A percentile compares a stretch with the other conserved stretches of the same genome.
These are phyloP conservation scores for Pristionchus japonicus DNA, from an alignment of 2,888 invertebrate species.

Conservation along the genomic window DNA sequence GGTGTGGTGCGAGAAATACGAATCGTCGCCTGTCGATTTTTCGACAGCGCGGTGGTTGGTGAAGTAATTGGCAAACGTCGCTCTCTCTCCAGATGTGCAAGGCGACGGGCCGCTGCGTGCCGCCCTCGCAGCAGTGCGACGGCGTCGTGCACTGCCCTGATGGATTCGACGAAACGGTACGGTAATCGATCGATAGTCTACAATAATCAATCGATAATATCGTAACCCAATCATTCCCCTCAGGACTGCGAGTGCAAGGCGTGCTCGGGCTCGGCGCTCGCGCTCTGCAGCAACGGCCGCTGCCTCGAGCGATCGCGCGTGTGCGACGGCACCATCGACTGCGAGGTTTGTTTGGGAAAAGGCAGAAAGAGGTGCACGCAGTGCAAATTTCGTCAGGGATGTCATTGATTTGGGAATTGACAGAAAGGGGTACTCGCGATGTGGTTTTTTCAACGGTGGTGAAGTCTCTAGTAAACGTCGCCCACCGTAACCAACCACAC, in stretches of 20 bases:
- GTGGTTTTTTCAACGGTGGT: too few species aligned
- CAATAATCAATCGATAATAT: neutral
- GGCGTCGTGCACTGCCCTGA: constrained; percentile 58
- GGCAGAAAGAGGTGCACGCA: neutral
- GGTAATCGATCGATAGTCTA: neutral
- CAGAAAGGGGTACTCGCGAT: too few species aligned
- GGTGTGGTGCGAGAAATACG: neutral
- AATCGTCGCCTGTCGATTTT: neutral
- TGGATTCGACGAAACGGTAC: constrained; percentile 56
- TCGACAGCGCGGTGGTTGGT: neutral
- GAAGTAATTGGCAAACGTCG: neutral
- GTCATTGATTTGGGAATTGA: too few species aligned
- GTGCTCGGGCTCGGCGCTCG: constrained; percentile 62
- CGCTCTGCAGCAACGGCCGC: constrained; percentile 64
- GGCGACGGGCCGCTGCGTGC: constrained; percentile 47
- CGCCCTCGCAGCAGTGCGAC: constrained; percentile 53
- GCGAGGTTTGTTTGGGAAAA: constrained; percentile 49
- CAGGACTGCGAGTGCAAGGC: constrained; percentile 65
- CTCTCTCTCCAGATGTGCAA: constrained; percentile 18
- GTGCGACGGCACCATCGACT: constrained; percentile 67
- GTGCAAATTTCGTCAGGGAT: neutral
- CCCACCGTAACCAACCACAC: neutral
- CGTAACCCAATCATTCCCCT: constrained; percentile 6
- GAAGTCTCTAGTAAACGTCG: neutral
- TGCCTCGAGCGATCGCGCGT: constrained; percentile 61